Evolutionary conservation across 2,888 invertebrate genomes (phyloP), one percentile per base, ranked within the genome.

Genomic region (Myopa testacea): DNA sequence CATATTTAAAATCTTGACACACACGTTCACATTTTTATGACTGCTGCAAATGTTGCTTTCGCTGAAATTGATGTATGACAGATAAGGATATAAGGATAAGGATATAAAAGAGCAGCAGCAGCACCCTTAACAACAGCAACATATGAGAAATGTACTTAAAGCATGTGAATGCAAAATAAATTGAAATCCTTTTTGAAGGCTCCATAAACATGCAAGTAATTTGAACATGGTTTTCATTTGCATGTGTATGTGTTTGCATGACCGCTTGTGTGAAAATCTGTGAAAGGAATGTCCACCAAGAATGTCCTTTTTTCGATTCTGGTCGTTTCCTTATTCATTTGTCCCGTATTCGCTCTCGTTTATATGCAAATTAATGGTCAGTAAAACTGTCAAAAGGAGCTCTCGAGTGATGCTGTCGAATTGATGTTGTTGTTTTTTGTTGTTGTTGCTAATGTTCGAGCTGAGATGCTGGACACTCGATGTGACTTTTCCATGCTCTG

Each of bases 281-380:
- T 78, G 70, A 62, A 68, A 79, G 78, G 52, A 37, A 8, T 37
- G 37, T 12, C 40, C 45, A 19, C 10, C 16, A 40, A 67, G 38
- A 67, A 67, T 78, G 79, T 76, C 68, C 65, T 79, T 73, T 34
- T 71, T 75, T 82, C 55, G 55, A 63, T 45, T 45, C 45, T 60
- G 68, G 26, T 69, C 72, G 7, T 40, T 19, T 78, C 40, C 38
- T n/a, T 4, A 12, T 67, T n/a, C 4, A 40, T 37, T 37, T 78
- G 78, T 77, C 68, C 62, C 78, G 70, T 63, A 50, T 77, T 82
- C 62, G 55, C 38, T 63, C 74, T 76, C 75, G 83, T 85, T 82
- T 83, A 82, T 82, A 85, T 85, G 85, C 81, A 85, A 85, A 85
- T 85, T 83, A 84, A 85, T 85, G 85, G 85, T 82, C 85, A 85